Base-by-base conservation (phyloP, 37 sponge, comb jelly and placozoan species). In the Tethya wilhelma region DNA sequence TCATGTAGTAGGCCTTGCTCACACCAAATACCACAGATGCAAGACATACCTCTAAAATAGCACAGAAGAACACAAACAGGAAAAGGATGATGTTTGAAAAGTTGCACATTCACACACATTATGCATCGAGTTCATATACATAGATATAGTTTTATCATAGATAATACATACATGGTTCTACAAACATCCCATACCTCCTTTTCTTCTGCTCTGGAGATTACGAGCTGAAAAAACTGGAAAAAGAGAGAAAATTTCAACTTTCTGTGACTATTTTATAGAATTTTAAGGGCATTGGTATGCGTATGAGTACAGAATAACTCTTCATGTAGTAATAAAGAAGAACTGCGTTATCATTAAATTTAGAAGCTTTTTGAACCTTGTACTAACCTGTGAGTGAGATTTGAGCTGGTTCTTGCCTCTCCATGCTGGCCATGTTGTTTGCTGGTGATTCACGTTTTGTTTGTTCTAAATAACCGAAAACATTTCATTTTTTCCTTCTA, bases 11-110 rank as follows among this genome's bases (percentile, higher is more conserved):
- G 25, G 77, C 77, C 67, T 95, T 95, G 22, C 96, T 93, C 30
- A 91, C 1, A 1, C 93, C 92, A 70, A 95, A 95, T 26, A 95
- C 93, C 9, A 91, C 96, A 9, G 96, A 92, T 1, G 91, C 95
- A 14, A 76, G 73, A 53, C 83, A 82, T 4, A 59, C 43, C 58
- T 79, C 79, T 86, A 65, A 20, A 43, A 5, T 23, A 30, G 3
- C 33, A n/a, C 33, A 36, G 28, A 42, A 69, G 11, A 34, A 69
- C 28, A 69, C 1, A 6, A 34, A 17, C 4, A 64, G 9, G 9
- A n/a, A n/a, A 9, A 49, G 9, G 55, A 49, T 49, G 14, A 19
- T 19, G 55, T 49, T 49, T 19, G 55, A 17, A 11, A 49, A 20
- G 11, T 49, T 49, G 55, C 17, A 49, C 17, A 49, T 20, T 11